Evolutionary conservation across 2,113 vertebrate species (phyloP), one percentile per base, ranked within the genome.

Genomic region (Patagioenas fasciata): DNA sequence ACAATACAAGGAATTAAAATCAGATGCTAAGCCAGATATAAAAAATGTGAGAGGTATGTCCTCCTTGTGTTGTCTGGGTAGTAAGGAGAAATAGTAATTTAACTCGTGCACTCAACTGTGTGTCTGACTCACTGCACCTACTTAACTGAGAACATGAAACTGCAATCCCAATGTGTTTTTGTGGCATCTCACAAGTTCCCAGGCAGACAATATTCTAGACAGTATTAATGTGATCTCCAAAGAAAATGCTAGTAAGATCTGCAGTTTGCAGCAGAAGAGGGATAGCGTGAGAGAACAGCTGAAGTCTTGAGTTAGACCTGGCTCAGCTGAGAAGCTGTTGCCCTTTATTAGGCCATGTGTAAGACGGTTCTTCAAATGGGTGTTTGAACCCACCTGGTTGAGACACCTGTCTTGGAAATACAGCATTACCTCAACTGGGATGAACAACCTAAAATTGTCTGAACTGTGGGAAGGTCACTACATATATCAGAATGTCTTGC

Each of bases 301-400:
- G 56, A 70, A 16, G 40, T 60, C 21, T 32, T 44, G 23, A 53
- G 24, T 21, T 62, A 47, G 36, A 8, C 28, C 57, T 79, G 61
- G 61, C 18, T 82, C 38, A 50, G 3, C 31, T 71, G 57, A 62
- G 40, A 81, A 66, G 16, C 7, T 78, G 6, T 12, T 85, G 29
- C 19, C 16, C 34, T 77, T 84, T 0, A 0, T 58, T 77, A 54
- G 84, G 11, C 10, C 6, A 29, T 8, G 34, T n/a, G 11, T 28
- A 26, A 50, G 26, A 56, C 77, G 2, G 6, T 84, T 16, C 13
- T 54, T 87, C 26, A 73, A 51, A 50, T 21, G 26, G 6, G 12
- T 85, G 13, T 70, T 48, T 73, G 26, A 65, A 24, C 10, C 23
- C 65, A 69, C 13, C 29, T 42, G 8, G 15, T 8, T 66, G 60